Base-by-base conservation (phyloP, 1,140 invertebrate species). In the Frieseomelitta varia region DNA sequence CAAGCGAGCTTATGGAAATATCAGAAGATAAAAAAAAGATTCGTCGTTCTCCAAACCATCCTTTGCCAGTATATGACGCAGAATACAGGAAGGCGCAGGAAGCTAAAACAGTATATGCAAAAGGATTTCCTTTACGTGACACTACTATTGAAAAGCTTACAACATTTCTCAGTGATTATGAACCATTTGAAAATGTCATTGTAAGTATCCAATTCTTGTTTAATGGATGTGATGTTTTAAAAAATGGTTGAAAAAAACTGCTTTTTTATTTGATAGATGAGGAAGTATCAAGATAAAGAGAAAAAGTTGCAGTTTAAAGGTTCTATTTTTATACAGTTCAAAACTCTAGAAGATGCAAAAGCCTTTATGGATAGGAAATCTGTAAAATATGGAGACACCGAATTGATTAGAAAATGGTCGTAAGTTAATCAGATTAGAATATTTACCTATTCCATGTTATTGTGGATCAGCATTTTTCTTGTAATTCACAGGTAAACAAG, bases 281-380 rank as follows among this genome's bases (percentile, higher is more conserved):
- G 97, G 86, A 96, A 96, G 80, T 97, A 97, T 87, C 93, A 94
- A 61, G 97, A 97, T 88, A 96, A 96, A 84, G 94, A 96, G 14
- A 97, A 97, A 90, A 95, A 96, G 63, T 95, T 95, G 73, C 93
- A 96, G 58, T 98, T 98, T 91, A 98, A 99, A 95, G 98, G 98
- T 67, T 99, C 98, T 14, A 96, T 98, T 74, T 99, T 99, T 95
- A 96, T 97, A 34, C 97, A 97, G 4, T 99, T 99, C 91, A 96
- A 96, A 88, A 97, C 96, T 53, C 95, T 96, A 75, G 97, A 98
- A 76, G 95, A 96, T 88, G 96, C 97, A 24, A 96, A 97, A 87
- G 93, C 95, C 68, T 97, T 97, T 89, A 92, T 98, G 77, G 95
- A 96, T 30, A 90, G 93, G 67, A 96, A 97, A 87, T 95, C 95